A percentile compares a stretch with the other conserved stretches of the same genome.
Evolutionary conservation across 2,797 vertebrate species (phyloP).

Genomic region (Macrochelys suwanniensis): DNA sequence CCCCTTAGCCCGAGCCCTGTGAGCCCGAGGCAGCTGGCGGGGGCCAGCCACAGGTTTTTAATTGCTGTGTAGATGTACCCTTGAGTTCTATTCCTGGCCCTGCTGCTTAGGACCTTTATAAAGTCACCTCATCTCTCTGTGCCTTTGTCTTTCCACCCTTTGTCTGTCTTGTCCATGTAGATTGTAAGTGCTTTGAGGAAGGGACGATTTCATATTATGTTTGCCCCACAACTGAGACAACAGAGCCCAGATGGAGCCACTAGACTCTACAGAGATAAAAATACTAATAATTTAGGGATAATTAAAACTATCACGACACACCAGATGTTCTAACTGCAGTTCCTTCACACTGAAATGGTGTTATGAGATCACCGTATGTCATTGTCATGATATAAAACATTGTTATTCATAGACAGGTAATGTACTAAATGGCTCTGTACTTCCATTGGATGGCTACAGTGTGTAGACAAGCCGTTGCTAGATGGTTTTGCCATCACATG

Average conservation of each 20-base stretch:
- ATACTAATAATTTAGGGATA: conserved; percentile 30
- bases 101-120: conserved; percentile 3
- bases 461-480: rapidly evolving
- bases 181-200: background rate
- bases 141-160: background rate
- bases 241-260: background rate
- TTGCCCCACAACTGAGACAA: background rate
- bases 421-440: background rate
- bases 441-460: conserved; percentile 4
- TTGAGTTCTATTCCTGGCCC: background rate
- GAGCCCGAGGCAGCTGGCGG: no score
- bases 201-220: background rate
- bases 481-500: background rate
- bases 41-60: background rate
- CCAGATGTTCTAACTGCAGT: conserved; percentile 52
- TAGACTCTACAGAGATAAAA: conserved; percentile 36
- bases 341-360: background rate
- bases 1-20: background rate
- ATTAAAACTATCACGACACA: conserved; percentile 63
- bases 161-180: background rate
- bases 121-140: background rate
- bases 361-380: background rate
- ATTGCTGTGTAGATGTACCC: background rate
- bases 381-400: background rate
- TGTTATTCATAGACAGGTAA: background rate